Base-by-base conservation (phyloP, 1,140 invertebrate genomes). In the Stenopsyche tienmushanensis region DNA sequence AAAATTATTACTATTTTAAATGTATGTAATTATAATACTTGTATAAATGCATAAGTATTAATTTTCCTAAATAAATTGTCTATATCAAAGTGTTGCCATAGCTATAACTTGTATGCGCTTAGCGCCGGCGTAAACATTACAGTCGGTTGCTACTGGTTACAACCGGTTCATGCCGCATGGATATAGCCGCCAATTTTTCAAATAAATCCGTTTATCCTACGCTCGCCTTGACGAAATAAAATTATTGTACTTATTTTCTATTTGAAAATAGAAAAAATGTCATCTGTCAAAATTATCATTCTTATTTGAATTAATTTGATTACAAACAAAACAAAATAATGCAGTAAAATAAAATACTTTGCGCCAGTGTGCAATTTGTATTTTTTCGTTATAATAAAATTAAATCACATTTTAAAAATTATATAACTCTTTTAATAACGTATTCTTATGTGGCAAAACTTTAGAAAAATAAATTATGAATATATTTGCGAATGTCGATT, bases 71-170 rank as follows among this genome's bases (percentile, higher is more conserved):
- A 39, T 39, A 39, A 8, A 39, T 8, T 8, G 34, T n/a, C 7
- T 1, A 42, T 42, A 9, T 17, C n/a, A 17, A 42, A 42, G n/a
- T 9, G 41, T 2, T n/a, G n/a, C n/a, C n/a, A n/a, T n/a, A n/a
- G n/a, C n/a, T n/a, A n/a, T n/a, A n/a, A n/a, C n/a, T 13, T 13
- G 29, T 8, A 39, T 39, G 29, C 29, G 5, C 7, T 39, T 39
- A 39, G 41, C 41, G 41, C 18, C 41, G 3, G 13, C 3, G n/a
- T 15, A 7, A 39, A 39, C 18, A 15, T 44, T 2, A 44, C 3
- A 44, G 41, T 17, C 13, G 41, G 41, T 44, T 44, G 41, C 41
- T 17, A 44, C 41, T 44, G 41, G 41, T 44, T 44, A 44, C 41
- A 44, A 44, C 41, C 41, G 41, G 41, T 17, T 44, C 13, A 3